phyloP scores from a whole-genome alignment of 2,797 vertebrate species.

The Acanthopagrus latus region DNA sequence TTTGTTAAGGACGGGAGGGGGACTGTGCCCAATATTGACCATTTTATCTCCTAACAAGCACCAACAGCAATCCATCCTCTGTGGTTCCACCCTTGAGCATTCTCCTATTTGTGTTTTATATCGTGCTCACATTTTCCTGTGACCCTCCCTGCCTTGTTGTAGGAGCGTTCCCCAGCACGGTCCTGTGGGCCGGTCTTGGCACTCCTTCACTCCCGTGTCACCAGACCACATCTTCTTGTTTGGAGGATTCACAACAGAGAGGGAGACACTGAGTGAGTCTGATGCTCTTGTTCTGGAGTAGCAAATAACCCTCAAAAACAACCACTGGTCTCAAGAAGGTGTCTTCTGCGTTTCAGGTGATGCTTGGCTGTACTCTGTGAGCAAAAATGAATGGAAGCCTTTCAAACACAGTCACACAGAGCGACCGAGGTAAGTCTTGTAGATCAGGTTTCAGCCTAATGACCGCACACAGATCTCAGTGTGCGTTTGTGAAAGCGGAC shows the following conservation, averaged over 20 bases:
- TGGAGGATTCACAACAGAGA: conserved; percentile 96
- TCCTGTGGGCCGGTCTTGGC: conserved; percentile 95
- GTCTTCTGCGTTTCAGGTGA: conserved; percentile 86
- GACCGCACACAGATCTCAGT: neutral
- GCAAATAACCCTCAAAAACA: neutral
- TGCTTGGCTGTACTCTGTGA: conserved; percentile 95
- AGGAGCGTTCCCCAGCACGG: conserved; percentile 87
- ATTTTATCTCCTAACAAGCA: neutral
- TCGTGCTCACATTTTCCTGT: neutral
- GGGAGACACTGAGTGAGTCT: conserved; percentile 94
- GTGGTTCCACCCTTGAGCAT: neutral
- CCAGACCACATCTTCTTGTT: conserved; percentile 95
- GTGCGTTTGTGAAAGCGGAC: neutral
- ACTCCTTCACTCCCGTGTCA: conserved; percentile 93
- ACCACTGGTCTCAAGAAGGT: neutral
- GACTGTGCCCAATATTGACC: neutral
- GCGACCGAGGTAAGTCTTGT: conserved; percentile 75
- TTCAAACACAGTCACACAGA: conserved; percentile 91
- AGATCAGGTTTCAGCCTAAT: neutral
- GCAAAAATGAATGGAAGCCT: conserved; percentile 93
- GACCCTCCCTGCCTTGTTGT: neutral
- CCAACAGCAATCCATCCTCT: neutral
- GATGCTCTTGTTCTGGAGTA: neutral
- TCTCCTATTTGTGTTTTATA: neutral
- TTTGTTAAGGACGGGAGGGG: neutral